Base-by-base conservation (phyloP, 2,113 vertebrate species). In the Mormyrus lacerda region DNA sequence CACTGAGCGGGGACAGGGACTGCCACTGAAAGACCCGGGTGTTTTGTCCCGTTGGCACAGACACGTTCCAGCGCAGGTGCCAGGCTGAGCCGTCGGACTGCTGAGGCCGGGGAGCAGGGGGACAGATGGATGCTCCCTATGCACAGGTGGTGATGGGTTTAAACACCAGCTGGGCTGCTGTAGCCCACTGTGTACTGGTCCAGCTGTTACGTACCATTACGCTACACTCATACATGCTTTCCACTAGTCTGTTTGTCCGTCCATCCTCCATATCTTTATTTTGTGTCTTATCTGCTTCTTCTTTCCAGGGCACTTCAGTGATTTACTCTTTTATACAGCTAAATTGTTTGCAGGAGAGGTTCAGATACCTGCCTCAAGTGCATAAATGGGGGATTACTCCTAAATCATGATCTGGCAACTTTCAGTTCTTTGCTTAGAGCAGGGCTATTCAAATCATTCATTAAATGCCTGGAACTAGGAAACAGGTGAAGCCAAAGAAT, bases 81-180 rank as follows among this genome's bases (percentile, higher is more conserved):
- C 90, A 91, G 91, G 89, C 92, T 83, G 89, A 87, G 87, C 92
- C 44, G 42, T 58, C 88, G 91, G 91, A 91, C 76, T 65, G 84
- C 91, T 92, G 85, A n/a, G 50, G n/a, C 27, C 0, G 47, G 55
- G 39, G 19, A n/a, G 51, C 3, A 8, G 86, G 87, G 93, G 92
- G 90, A 88, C 95, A 95, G 94, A 95, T 94, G 92, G 93, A 91
- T 79, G 91, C 92, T 51, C 91, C 88, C 65, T 90, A 89, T 88
- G 90, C 89, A 89, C 88, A 91, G 93, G 91, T 90, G 90, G 92
- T 87, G 24, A 31, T 44, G 8, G 24, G 24, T 73, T 87, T 8
- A 9, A 65, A 44, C 79, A 27, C 84, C n/a, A 87, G 44, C 88
- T 83, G 55, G 85, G 19, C 53, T 79, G 82, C 88, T 91, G 39